Evolutionary conservation across 1,140 invertebrate species (phyloP).

Genomic region (Oppia nitens): DNA sequence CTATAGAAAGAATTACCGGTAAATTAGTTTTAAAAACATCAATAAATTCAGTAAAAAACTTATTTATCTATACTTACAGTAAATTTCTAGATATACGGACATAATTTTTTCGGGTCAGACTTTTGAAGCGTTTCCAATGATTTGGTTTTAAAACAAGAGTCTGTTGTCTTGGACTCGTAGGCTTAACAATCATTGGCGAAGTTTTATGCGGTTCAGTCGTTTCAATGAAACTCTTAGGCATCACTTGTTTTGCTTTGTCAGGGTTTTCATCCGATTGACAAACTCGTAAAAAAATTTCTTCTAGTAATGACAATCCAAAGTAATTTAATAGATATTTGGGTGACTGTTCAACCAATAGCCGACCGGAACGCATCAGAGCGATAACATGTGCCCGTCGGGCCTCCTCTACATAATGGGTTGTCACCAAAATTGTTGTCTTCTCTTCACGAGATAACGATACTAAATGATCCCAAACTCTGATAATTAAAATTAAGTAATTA

Average conservation of each 20-base stretch:
- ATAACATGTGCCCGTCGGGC: slow-evolving; percentile 27
- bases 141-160: neutral
- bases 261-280: slow-evolving; percentile 26
- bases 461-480: slow-evolving; percentile 63
- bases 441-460: slow-evolving; percentile 59
- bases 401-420: slow-evolving; percentile 33
- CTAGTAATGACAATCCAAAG: slow-evolving; percentile 28
- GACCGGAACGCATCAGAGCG: slow-evolving; percentile 29
- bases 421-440: slow-evolving; percentile 28
- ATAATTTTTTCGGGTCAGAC: neutral
- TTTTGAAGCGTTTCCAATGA: neutral
- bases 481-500: neutral
- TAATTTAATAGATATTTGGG: slow-evolving; percentile 24
- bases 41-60: neutral
- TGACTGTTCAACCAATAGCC: slow-evolving; percentile 27
- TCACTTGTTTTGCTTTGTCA: neutral
- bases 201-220: neutral
- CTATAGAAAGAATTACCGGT: neutral
- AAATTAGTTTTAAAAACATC: neutral
- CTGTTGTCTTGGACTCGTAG: neutral
- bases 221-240: neutral
- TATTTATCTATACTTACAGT: neutral
- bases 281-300: slow-evolving; percentile 78
- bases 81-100: neutral
- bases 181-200: neutral